Conservation (phyloP, 2,888 invertebrate genomes). For the Penaeus monodon region DNA sequence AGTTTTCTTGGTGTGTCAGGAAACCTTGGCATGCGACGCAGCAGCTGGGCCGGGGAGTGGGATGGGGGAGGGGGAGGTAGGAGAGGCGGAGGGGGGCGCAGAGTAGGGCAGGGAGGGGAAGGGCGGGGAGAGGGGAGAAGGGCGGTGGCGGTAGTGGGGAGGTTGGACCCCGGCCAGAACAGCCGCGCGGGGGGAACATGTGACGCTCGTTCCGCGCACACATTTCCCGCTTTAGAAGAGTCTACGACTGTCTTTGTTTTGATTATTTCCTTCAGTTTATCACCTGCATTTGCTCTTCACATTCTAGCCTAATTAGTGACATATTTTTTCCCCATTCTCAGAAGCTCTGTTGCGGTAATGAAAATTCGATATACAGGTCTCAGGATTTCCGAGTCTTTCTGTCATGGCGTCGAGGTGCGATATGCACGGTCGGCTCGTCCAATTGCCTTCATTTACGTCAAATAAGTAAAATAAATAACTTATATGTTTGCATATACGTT, state of each 20-base stretch:
- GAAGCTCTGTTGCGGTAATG: neutral
- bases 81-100: neutral
- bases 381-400: too few relatives aligned
- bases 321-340: neutral
- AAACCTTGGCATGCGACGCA: neutral
- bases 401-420: too few relatives aligned
- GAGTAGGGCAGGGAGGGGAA: neutral
- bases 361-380: too few relatives aligned
- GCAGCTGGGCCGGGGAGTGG: neutral
- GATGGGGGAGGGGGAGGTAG: neutral
- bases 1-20: neutral
- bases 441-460: too few relatives aligned
- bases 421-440: too few relatives aligned
- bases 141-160: slow-evolving; percentile 18
- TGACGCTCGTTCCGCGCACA: slow-evolving; percentile 22
- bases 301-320: neutral
- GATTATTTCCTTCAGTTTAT: neutral
- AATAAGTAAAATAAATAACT: too few relatives aligned
- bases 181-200: slow-evolving; percentile 12
- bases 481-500: too few relatives aligned
- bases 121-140: neutral
- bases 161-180: slow-evolving; percentile 37
- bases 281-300: neutral
- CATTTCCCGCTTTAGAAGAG: slow-evolving; percentile 11
- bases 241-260: slow-evolving; percentile 13